Percentiles rank a stretch among this genome's conserved stretches.
These are phyloP conservation scores for Elymnias hypermnestra DNA, from an alignment of 1,140 invertebrate genomes.

Conservation along the genomic window DNA sequence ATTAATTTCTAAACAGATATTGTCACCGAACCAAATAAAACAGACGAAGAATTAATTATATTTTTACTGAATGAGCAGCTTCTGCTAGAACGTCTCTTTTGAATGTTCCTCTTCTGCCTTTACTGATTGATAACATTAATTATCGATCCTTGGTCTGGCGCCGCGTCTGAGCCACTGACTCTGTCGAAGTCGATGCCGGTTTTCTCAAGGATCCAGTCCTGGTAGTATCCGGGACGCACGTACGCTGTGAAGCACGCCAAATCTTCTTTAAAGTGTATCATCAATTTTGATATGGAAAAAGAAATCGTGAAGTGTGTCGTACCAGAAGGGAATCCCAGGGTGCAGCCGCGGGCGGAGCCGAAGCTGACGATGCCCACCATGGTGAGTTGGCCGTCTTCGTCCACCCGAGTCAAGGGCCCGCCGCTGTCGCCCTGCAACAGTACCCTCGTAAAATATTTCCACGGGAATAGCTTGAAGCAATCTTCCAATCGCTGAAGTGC, in stretches of 20 bases:
- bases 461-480: too few species aligned
- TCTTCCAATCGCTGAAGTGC: too few species aligned
- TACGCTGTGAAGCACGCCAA: slow-evolving; percentile 7
- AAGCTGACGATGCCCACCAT: slow-evolving; percentile 75
- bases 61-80: too few species aligned
- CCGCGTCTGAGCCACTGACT: not conserved
- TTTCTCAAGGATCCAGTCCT: slow-evolving; percentile 1
- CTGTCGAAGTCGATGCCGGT: slow-evolving; percentile 8
- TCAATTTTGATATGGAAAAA: too few species aligned
- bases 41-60: too few species aligned
- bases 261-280: too few species aligned
- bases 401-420: slow-evolving; percentile 64
- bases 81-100: too few species aligned
- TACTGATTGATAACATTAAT: not conserved
- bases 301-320: not conserved
- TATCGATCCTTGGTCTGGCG: not conserved
- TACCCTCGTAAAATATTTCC: too few species aligned
- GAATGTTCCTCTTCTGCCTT: too few species aligned
- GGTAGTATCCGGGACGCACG: slow-evolving; percentile 10
- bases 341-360: slow-evolving; percentile 69
- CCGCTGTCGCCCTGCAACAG: slow-evolving; percentile 75
- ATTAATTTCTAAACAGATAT: too few species aligned
- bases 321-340: slow-evolving; percentile 37
- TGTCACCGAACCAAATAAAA: too few species aligned
- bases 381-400: slow-evolving; percentile 54